Evolutionary conservation across 23 tunicate species (phyloP), one percentile per base, ranked within the genome.

Genomic region (Halocynthia roretzi): DNA sequence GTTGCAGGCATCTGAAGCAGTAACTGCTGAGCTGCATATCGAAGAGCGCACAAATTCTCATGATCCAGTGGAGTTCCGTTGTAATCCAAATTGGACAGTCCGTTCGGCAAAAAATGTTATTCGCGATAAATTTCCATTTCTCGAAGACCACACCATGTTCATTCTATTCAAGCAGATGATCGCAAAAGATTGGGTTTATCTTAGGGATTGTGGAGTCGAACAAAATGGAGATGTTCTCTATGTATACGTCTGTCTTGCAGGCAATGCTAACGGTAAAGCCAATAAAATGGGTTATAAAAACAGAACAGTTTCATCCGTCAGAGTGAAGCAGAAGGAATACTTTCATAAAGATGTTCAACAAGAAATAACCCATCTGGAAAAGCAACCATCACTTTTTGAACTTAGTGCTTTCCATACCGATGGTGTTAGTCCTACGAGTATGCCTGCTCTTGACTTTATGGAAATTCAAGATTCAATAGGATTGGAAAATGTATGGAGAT

Each of bases 1-100:
- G 19, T 31, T 31, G 4, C 70, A 54, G 14, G 78, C 10, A 54
- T 22, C n/a, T 14, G n/a, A 74, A 74, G 11, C 11, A 20, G 21
- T 74, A 18, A 53, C 56, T 8, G 56, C 56, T 14, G 76, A 88
- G 5, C 81, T 88, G 8, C 85, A 78, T 57, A 62, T 88, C 53
- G 95, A 88, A 67, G 53, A 71, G 10, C 77, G 71, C 8, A 71
- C 70, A 18, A 48, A 61, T 8, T 50, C 78, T 7, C 68, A 53
- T 54, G 88, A 81, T 4, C 96, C 96, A 19, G 8, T 75, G 6
- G 50, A 50, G 5, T 89, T 89, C 76, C 19, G 22, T 49, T 89
- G 88, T 58, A 21, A 58, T 62, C 88, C 96, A 57, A 57, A 75
- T 23, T 89, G 96, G 96, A 80, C 88, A 12, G 63, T 89, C 7